Conservation (phyloP, 2,888 invertebrate genomes). For the Cataglyphis albicans region DNA sequence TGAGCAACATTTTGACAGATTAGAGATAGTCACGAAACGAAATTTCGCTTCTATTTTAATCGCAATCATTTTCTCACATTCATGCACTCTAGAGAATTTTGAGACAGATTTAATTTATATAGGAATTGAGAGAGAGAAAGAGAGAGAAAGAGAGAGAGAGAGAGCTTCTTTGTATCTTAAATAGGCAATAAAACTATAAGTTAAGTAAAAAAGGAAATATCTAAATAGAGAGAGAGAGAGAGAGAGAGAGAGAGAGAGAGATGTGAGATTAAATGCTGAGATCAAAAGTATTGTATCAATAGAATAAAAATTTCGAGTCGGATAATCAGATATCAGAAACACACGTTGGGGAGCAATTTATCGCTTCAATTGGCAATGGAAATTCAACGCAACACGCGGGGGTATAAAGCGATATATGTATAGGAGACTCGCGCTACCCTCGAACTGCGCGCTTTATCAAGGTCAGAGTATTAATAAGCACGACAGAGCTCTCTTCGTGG, state of each 20-base stretch:
- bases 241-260: not conserved
- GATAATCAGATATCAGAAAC: constrained; percentile 19
- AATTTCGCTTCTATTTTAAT: not conserved
- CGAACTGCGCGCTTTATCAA: constrained; percentile 41
- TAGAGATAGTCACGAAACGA: constrained; percentile 1
- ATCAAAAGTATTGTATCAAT: too few species aligned
- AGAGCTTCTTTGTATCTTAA: not conserved
- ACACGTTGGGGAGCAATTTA: constrained; percentile 17
- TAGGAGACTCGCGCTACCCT: constrained; percentile 37
- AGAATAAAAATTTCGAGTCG: not conserved
- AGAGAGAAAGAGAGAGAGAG: too few species aligned
- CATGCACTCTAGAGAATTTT: not conserved
- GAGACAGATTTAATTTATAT: not conserved
- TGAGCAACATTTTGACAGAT: too few species aligned
- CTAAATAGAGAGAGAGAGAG: not conserved
- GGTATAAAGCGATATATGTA: constrained; percentile 16
- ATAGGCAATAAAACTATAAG: not conserved
- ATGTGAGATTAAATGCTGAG: not conserved
- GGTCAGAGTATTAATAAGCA: constrained; percentile 49
- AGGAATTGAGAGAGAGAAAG: too few species aligned
- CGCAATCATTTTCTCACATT: not conserved
- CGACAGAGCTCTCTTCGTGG: constrained; percentile 18
- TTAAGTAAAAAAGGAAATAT: not conserved
- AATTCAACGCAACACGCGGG: constrained; percentile 15
- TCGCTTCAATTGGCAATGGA: constrained; percentile 26